Percentiles rank a stretch among this genome's conserved stretches.
phyloP scores from a whole-genome alignment of 2,888 invertebrate genomes.

The Coleophora flavipennella region DNA sequence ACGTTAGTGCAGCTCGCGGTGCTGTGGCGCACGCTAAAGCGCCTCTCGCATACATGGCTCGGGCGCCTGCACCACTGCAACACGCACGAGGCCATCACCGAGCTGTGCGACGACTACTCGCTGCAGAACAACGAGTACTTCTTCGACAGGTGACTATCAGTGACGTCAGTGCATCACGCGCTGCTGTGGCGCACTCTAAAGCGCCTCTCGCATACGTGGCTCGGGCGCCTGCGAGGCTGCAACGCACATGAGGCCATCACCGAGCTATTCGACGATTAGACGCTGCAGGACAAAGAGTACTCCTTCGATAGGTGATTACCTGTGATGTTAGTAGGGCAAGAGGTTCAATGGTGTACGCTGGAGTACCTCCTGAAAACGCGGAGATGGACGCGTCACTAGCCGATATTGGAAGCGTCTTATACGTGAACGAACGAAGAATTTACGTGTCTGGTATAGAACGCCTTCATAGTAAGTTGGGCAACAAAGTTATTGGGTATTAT shows the following conservation, averaged over 20 bases:
- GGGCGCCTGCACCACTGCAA: slow-evolving; percentile 95
- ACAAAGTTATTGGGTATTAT: too few relatives aligned
- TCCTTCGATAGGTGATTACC: slow-evolving; percentile 85
- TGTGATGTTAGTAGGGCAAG: not conserved
- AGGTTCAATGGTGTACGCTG: too few relatives aligned
- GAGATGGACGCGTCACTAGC: too few relatives aligned
- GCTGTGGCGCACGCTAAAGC: slow-evolving; percentile 94
- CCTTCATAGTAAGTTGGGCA: too few relatives aligned
- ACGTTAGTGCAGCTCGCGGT: not conserved
- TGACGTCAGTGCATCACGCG: not conserved
- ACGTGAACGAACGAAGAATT: too few relatives aligned
- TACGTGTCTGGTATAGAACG: too few relatives aligned
- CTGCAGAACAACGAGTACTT: slow-evolving; percentile 98
- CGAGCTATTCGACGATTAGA: slow-evolving; percentile 98
- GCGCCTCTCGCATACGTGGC: slow-evolving; percentile 94
- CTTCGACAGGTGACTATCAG: slow-evolving; percentile 79
- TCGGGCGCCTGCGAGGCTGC: slow-evolving; percentile 93
- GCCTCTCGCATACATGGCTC: slow-evolving; percentile 95
- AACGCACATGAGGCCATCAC: slow-evolving; percentile 96
- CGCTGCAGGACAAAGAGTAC: slow-evolving; percentile 96
- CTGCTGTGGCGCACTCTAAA: slow-evolving; percentile 92
- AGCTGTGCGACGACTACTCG: slow-evolving; percentile 98
- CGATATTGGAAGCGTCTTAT: too few relatives aligned
- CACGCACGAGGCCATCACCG: slow-evolving; percentile 94
- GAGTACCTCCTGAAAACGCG: too few relatives aligned